phyloP scores from a whole-genome alignment of 2,888 invertebrate genomes.

The Nasonovia ribisnigri region DNA sequence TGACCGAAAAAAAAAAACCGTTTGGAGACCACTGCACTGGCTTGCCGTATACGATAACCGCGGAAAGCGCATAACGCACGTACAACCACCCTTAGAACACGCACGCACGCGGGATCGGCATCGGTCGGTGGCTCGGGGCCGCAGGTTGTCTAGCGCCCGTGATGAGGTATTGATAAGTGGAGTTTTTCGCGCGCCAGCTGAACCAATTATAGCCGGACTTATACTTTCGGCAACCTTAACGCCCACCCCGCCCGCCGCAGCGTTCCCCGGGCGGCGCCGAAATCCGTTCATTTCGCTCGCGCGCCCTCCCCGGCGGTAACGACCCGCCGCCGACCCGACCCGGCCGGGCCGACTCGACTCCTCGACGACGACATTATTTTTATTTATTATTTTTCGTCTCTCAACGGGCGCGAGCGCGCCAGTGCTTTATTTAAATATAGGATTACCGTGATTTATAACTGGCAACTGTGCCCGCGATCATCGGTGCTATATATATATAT shows the following conservation, averaged over 20 bases:
- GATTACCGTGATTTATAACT: constrained; percentile 63
- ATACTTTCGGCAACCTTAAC: constrained; percentile 60
- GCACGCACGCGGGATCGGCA: neutral
- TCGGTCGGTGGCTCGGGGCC: constrained; percentile 33
- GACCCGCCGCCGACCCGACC: neutral
- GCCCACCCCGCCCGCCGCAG: neutral
- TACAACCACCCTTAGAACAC: neutral
- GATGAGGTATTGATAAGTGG: constrained; percentile 65
- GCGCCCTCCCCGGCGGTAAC: neutral
- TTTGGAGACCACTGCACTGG: neutral
- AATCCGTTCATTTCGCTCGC: constrained; percentile 50
- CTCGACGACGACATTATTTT: constrained; percentile 60
- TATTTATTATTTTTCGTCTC: constrained; percentile 63
- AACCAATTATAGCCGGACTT: constrained; percentile 65
- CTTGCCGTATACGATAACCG: neutral
- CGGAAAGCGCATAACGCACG: neutral
- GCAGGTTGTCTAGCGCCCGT: constrained; percentile 58
- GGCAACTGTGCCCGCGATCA: constrained; percentile 23
- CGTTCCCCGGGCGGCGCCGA: constrained; percentile 46
- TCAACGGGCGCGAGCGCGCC: constrained; percentile 11
- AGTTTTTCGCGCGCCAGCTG: constrained; percentile 64
- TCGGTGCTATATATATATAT: neutral
- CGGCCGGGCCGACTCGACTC: neutral
- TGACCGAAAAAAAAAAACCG: neutral
- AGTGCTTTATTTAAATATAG: constrained; percentile 60